phyloP scores from a whole-genome alignment of 2,113 vertebrate genomes.

The Microcebus murinus region DNA sequence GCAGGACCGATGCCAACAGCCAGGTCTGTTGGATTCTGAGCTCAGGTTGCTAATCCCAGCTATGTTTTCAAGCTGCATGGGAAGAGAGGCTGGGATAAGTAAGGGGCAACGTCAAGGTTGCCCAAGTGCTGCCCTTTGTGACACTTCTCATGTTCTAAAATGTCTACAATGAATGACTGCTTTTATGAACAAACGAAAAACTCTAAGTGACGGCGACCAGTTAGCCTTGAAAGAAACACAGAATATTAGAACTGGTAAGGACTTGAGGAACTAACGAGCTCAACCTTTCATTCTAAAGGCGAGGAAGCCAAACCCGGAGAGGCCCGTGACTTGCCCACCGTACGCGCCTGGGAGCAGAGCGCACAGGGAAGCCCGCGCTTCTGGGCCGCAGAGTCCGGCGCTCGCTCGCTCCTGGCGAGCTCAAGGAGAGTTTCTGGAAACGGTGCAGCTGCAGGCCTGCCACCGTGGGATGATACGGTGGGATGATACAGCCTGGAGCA shows the following conservation, averaged over 20 bases:
- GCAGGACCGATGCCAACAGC: not conserved
- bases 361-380: rapidly evolving
- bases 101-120: not conserved
- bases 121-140: not conserved
- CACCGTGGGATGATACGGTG: not conserved
- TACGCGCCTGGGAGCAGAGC: rapidly evolving
- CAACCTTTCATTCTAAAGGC: not conserved
- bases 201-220: not conserved
- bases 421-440: not conserved
- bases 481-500: not conserved
- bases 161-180: not conserved
- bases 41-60: rapidly evolving
- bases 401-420: rapidly evolving
- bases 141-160: not conserved
- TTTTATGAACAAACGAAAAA: not conserved
- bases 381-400: not conserved
- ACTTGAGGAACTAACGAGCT: not conserved
- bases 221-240: not conserved
- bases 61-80: not conserved
- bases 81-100: not conserved
- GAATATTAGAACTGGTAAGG: too few relatives aligned
- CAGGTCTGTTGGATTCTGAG: not conserved
- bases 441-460: rapidly evolving
- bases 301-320: not conserved
- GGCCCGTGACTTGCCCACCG: rapidly evolving